Conservation (phyloP, 2,113 vertebrate genomes). For the Sinocyclocheilus grahami region DNA sequence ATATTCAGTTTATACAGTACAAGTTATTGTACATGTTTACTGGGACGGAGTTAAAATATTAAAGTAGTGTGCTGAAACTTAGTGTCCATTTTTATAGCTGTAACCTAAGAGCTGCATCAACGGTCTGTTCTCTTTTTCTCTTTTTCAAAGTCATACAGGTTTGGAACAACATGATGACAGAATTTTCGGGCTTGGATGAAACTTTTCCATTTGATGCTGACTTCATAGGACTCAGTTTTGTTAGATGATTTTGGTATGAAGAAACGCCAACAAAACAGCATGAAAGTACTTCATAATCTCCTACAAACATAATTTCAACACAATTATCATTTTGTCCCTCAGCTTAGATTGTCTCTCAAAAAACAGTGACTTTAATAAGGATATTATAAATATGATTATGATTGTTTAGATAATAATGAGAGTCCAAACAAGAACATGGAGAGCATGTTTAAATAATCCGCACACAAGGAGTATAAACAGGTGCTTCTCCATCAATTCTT, state of each 20-base stretch:
- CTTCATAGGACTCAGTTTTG: background rate
- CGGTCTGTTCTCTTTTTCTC: background rate
- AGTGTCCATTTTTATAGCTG: no score
- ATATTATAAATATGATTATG: background rate
- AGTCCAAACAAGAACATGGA: background rate
- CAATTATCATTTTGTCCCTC: background rate
- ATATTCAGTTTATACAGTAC: no score
- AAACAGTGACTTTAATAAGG: background rate
- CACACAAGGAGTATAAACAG: background rate
- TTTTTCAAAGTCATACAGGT: background rate
- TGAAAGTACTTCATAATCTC: constrained; percentile 1
- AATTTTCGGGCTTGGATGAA: background rate
- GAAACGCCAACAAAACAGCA: background rate
- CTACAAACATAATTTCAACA: background rate
- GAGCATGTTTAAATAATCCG: background rate
- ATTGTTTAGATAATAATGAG: no score
- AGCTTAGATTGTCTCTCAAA: background rate
- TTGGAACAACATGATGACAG: background rate
- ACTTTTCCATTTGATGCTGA: background rate
- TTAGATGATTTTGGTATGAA: background rate
- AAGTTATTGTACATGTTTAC: no score
- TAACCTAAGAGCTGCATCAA: background rate
- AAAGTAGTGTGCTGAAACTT: no score
- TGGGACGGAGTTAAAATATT: no score
- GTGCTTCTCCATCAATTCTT: background rate